Percentiles rank a stretch among this genome's conserved stretches.
These are phyloP conservation scores for Monomorium pharaonis DNA, from an alignment of 1,140 invertebrate genomes.

Conservation along the genomic window DNA sequence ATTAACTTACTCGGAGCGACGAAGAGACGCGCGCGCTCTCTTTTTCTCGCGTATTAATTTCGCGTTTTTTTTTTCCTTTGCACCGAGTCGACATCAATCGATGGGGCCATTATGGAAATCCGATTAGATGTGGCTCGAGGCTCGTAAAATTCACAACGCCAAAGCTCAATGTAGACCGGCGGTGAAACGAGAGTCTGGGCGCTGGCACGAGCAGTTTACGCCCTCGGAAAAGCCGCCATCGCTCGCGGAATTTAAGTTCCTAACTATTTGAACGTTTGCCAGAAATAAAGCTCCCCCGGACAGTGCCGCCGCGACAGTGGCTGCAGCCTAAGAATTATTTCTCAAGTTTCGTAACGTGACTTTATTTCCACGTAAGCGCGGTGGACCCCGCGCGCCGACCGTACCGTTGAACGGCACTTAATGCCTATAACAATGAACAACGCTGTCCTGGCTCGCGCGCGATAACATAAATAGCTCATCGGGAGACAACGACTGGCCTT, in stretches of 20 bases:
- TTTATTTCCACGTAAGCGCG: conserved; percentile 45
- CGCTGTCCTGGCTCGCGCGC: neutral
- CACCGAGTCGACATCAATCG: conserved; percentile 31
- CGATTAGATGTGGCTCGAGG: conserved; percentile 59
- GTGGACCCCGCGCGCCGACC: too few relatives aligned
- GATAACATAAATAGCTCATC: conserved; percentile 24
- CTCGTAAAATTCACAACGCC: conserved; percentile 53
- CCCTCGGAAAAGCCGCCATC: conserved; percentile 51
- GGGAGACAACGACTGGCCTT: neutral
- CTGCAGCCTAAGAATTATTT: conserved; percentile 77
- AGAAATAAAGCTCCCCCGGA: conserved; percentile 67
- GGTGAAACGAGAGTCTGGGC: conserved; percentile 23
- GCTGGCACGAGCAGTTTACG: conserved; percentile 50
- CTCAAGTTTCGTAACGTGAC: conserved; percentile 61
- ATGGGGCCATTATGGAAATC: conserved; percentile 67
- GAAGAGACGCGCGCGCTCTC: neutral
- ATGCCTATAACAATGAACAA: neutral
- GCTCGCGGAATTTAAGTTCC: conserved; percentile 76
- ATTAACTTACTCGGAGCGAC: neutral
- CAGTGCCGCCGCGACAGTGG: conserved; percentile 8
- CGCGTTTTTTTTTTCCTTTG: conserved; percentile 41
- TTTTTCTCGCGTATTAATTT: conserved; percentile 41
- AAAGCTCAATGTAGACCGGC: conserved; percentile 20
- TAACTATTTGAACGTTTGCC: conserved; percentile 80
- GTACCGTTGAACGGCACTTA: neutral